Base-by-base conservation (phyloP, 2,797 vertebrate species). In the Gephyroberyx darwinii region DNA sequence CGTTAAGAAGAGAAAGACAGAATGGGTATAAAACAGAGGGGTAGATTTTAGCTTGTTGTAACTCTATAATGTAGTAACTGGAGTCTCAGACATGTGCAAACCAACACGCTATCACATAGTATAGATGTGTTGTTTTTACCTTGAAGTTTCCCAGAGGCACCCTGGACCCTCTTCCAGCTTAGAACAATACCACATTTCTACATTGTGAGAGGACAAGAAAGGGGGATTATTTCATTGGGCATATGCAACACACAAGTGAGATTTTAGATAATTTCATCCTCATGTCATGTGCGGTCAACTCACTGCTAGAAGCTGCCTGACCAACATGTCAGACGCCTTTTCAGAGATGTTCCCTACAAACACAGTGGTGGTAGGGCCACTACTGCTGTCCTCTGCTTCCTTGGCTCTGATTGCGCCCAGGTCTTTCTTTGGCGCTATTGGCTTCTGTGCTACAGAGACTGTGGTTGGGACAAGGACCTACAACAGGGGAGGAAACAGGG, bases 331-430 rank as follows among this genome's bases (percentile, higher is more conserved):
- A 0, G 98, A 99, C 0, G 97, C 98, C 88, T 98, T 99, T 83
- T 99, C 98, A 0, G 98, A 99, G 90, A 99, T 99, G 89, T 99
- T 99, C 57, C 98, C 98, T 37, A 99, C 98, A 89, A 99, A 99
- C 68, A 99, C 98, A 0, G 98, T 99, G 51, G 98, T 99, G 31
- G 98, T 99, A 16, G 98, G 98, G 33, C 97, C 96, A 43, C 93
- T 91, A 10, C 75, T 48, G 8, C 20, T 37, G 30, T 98, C 97
- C 20, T 99, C 97, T 0, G 90, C 84, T 81, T 98, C 96, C 87
- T 96, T 98, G 72, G 85, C 82, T 85, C 95, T 94, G 84, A 95
- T 81, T 59, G 89, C 78, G 54, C 92, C 90, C 64, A 43, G 86
- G 9, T 98, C 97, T 86, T 96, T 97, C 85, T 96, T 95, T 41